Evolutionary conservation across 2,113 vertebrate genomes (phyloP).

Genomic region (Chaetodon trifascialis): DNA sequence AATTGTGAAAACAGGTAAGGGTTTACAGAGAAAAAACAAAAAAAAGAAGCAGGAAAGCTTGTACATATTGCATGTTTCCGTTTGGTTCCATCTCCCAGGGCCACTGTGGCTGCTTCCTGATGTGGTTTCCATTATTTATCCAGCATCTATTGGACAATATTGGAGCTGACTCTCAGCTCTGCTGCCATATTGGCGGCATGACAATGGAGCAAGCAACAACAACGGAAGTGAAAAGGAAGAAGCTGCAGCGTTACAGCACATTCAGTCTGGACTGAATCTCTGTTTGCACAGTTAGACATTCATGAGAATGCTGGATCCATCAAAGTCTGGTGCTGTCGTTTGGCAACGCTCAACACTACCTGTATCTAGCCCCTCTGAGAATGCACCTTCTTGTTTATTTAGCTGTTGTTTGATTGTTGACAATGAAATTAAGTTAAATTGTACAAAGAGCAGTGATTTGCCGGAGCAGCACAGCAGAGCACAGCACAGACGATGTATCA

Average conservation of each 20-base stretch:
- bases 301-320: constrained; percentile 32
- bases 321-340: constrained; percentile 37
- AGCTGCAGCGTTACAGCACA: constrained; percentile 38
- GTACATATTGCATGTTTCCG: constrained; percentile 77
- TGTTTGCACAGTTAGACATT: constrained; percentile 51
- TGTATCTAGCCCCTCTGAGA: constrained; percentile 15
- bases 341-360: constrained; percentile 30
- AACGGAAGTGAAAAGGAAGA: constrained; percentile 66
- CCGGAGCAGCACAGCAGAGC: constrained; percentile 3
- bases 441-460: constrained; percentile 4
- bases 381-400: constrained; percentile 43
- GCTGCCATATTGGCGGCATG: constrained; percentile 70
- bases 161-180: constrained; percentile 59
- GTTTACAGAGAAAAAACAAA: constrained; percentile 23
- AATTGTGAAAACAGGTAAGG: constrained; percentile 63
- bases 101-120: constrained; percentile 75
- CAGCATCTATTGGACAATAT: constrained; percentile 75
- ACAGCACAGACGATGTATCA: constrained; percentile 16
- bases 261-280: constrained; percentile 46
- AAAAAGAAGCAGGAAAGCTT: constrained; percentile 56
- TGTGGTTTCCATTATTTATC: constrained; percentile 82
- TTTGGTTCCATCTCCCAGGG: constrained; percentile 71
- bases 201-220: constrained; percentile 42
- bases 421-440: constrained; percentile 40
- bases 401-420: constrained; percentile 43